Percentiles rank a stretch among this genome's conserved stretches.
Evolutionary conservation across 2,113 vertebrate genomes (phyloP).

Genomic region (Pluvianellus socialis): DNA sequence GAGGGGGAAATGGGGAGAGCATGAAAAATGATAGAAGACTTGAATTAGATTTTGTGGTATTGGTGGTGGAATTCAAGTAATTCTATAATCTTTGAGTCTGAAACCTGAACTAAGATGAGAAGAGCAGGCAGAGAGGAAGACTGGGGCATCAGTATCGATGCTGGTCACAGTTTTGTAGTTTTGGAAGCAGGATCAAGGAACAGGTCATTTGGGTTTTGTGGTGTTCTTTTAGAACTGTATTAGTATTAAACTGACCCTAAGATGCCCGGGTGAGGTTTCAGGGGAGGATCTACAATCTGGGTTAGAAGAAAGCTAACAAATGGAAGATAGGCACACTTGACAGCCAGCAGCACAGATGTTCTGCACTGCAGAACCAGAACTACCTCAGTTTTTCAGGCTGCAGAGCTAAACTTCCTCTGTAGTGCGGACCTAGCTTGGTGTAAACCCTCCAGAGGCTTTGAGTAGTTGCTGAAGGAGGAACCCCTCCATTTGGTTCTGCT

Average conservation of each 20-base stretch:
- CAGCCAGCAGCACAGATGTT: not conserved
- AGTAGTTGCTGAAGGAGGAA: not conserved
- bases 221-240: not conserved
- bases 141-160: fast-evolving
- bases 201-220: not conserved
- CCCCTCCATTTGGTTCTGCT: not conserved
- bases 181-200: not conserved
- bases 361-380: not conserved
- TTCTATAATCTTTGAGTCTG: not conserved
- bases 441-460: not conserved
- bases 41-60: not conserved
- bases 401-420: not conserved
- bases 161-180: not conserved
- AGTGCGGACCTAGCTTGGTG: not conserved
- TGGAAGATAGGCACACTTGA: not conserved
- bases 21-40: not conserved
- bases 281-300: not conserved
- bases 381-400: not conserved
- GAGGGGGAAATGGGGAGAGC: not conserved
- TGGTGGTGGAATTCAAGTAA: not conserved
- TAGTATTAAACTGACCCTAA: not conserved
- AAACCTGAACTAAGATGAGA: not conserved
- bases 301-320: not conserved
- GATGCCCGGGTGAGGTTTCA: not conserved
- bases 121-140: not conserved